Percentiles rank a stretch among this genome's conserved stretches.
These are phyloP conservation scores for Montipora sp. DNA, from an alignment of 64 coral and sea anemone species.

Conservation along the genomic window DNA sequence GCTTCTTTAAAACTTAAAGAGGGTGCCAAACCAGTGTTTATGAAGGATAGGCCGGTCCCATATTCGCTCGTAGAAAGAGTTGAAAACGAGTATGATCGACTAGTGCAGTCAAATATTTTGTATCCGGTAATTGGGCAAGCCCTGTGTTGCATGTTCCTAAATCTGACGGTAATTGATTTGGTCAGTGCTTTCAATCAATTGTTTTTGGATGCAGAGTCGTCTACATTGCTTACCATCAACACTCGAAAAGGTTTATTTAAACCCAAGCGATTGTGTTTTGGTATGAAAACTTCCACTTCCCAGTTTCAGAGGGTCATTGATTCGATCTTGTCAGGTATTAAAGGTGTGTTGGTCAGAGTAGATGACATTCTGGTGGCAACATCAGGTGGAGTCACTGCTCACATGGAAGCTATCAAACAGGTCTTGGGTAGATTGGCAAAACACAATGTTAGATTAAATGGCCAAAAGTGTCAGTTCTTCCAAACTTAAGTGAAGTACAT, in stretches of 20 bases:
- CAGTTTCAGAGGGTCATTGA: too few species aligned
- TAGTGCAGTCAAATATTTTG: too few species aligned
- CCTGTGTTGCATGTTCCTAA: too few species aligned
- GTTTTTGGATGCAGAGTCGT: too few species aligned
- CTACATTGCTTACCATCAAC: too few species aligned
- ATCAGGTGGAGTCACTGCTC: constrained; percentile 10
- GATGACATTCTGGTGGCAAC: constrained; percentile 49
- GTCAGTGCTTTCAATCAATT: too few species aligned
- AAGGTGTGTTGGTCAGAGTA: background rate
- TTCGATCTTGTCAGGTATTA: too few species aligned
- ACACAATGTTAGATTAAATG: constrained; percentile 42
- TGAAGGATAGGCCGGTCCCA: constrained; percentile 46
- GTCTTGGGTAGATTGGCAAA: background rate
- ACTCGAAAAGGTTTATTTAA: too few species aligned
- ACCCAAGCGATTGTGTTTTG: too few species aligned
- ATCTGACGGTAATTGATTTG: too few species aligned
- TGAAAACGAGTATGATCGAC: background rate
- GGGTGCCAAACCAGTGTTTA: constrained; percentile 41
- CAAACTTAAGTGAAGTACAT: constrained; percentile 39
- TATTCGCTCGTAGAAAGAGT: constrained; percentile 39
- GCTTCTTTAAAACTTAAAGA: constrained; percentile 21
- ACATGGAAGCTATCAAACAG: constrained; percentile 28
- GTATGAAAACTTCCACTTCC: too few species aligned
- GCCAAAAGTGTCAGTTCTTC: constrained; percentile 27
- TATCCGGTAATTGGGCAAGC: too few species aligned